A percentile compares a stretch with the other conserved stretches of the same genome.
phyloP scores from a whole-genome alignment of 1,140 invertebrate species.

The Procambarus clarkii region DNA sequence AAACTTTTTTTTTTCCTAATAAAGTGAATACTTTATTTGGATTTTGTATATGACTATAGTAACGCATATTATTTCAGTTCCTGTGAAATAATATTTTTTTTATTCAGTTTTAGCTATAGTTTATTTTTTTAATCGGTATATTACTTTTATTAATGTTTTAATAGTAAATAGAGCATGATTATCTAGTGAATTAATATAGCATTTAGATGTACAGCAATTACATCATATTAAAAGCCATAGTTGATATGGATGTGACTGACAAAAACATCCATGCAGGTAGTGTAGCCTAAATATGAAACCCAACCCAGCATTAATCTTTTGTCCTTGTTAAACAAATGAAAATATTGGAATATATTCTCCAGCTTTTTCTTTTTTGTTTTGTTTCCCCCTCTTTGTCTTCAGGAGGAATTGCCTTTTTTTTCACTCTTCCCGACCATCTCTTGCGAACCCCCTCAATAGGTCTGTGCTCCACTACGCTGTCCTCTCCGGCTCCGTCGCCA shows the following conservation, averaged over 20 bases:
- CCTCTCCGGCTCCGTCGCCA: conserved; percentile 85
- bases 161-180: background rate
- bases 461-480: conserved; percentile 93
- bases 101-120: background rate
- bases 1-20: no score
- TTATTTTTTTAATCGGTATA: background rate
- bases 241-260: no score
- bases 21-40: no score
- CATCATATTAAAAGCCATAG: no score
- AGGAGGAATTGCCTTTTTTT: conserved; percentile 36
- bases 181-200: background rate
- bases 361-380: background rate
- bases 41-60: no score
- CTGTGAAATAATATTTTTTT: background rate
- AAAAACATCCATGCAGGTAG: no score
- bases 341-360: background rate
- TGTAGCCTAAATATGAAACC: no score
- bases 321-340: background rate
- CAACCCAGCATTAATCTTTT: background rate
- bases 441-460: conserved; percentile 41
- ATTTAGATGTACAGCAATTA: background rate
- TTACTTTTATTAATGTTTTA: background rate
- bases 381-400: background rate
- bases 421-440: conserved; percentile 20
- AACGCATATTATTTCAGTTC: background rate